A percentile compares a stretch with the other conserved stretches of the same genome.
phyloP scores from a whole-genome alignment of 92 coral and sea anemone species.

The Palythoa grandis region DNA sequence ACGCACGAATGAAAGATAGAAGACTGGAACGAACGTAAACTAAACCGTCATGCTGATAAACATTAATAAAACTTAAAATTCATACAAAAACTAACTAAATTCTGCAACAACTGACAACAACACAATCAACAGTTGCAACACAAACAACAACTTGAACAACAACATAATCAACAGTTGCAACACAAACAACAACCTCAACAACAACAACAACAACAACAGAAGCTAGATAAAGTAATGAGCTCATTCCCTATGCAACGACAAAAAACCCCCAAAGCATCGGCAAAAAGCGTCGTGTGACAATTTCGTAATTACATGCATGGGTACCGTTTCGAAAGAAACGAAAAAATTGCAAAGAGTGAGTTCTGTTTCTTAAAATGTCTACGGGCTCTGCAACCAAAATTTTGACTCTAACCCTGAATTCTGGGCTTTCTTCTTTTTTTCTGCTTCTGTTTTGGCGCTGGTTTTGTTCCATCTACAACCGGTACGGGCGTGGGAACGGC shows the following conservation, averaged over 20 bases:
- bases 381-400: background rate
- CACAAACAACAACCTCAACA: background rate
- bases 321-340: background rate
- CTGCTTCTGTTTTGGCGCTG: constrained; percentile 7
- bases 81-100: background rate
- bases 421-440: constrained; percentile 13
- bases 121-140: background rate
- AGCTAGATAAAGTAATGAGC: background rate
- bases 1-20: background rate
- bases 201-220: background rate
- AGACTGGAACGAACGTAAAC: background rate
- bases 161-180: background rate
- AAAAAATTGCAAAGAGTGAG: background rate
- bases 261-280: background rate
- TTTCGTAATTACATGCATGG: background rate
- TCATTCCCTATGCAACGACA: background rate
- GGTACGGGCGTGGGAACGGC: background rate
- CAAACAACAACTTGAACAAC: background rate
- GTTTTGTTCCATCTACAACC: constrained; percentile 5
- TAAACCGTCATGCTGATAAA: background rate
- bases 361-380: background rate
- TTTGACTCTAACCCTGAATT: constrained; percentile 30
- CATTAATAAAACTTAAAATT: background rate
- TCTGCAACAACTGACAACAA: background rate
- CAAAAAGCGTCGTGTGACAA: background rate